phyloP scores from a whole-genome alignment of 2,113 vertebrate species.

The Nematolebias whitei region DNA sequence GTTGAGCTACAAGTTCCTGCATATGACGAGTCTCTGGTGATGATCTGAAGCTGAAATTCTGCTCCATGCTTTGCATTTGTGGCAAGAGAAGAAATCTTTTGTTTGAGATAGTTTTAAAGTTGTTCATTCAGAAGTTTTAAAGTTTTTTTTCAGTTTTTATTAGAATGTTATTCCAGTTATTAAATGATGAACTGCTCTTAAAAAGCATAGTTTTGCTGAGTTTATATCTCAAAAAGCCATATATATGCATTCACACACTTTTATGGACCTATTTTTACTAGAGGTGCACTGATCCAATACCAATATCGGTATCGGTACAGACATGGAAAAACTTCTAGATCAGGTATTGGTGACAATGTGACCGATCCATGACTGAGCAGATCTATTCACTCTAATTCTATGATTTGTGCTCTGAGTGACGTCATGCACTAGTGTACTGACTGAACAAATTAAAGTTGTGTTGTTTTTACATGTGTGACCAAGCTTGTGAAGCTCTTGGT shows the following conservation, averaged over 20 bases:
- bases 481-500: too few relatives aligned
- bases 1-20: slow-evolving; percentile 14
- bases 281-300: too few relatives aligned
- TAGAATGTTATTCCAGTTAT: background rate
- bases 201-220: too few relatives aligned
- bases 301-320: too few relatives aligned
- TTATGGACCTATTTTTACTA: background rate
- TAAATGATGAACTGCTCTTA: background rate
- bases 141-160: background rate
- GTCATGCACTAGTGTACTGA: too few relatives aligned
- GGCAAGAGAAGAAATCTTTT: background rate
- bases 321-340: too few relatives aligned
- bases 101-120: background rate
- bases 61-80: background rate
- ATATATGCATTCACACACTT: background rate
- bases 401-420: too few relatives aligned
- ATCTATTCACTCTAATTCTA: too few relatives aligned
- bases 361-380: too few relatives aligned
- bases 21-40: slow-evolving; percentile 6
- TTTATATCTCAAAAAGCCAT: background rate
- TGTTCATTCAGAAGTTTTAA: background rate
- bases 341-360: too few relatives aligned
- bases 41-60: slow-evolving; percentile 26
- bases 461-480: too few relatives aligned
- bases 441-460: too few relatives aligned